Evolutionary conservation across 1,140 invertebrate species (phyloP), one percentile per base, ranked within the genome.

Genomic region (Bursaphelenchus mucronatus): DNA sequence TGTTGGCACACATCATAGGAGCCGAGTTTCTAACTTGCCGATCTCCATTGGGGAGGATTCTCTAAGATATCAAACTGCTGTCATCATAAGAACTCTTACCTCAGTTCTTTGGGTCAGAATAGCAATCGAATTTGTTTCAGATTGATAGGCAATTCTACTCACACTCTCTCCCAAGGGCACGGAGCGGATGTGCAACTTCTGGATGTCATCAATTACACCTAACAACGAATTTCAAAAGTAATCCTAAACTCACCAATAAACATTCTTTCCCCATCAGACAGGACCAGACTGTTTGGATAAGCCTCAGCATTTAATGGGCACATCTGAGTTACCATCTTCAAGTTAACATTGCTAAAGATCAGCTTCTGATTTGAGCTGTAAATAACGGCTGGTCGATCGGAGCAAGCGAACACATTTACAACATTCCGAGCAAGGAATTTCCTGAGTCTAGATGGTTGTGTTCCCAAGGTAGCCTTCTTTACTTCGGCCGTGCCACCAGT

Each of bases 331-430:
- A 98, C 94, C 84, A 97, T 91, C 81, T 93, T 92, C 10, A 98
- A 85, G 83, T 99, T 99, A 1, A 99, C 95, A 85, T 97, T 98
- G 21, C 94, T 97, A 84, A 98, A 98, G 0, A 98, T 93, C 4
- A 99, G 85, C 83, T 98, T 98, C 80, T 97, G 91, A 85, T 97
- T 98, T 8, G 92, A 95, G 8, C 92, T 96, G 84, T 97, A 98
- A 70, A 98, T 97, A 2, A 99, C 94, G 0, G 94, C 96, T 0
- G 95, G 95, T 54, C 94, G 86, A 83, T 99, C 94, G 0, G 92
- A 96, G 81, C 95, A 98, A 10, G 94, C 95, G 84, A 99, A 98
- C 4, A 99, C 92, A 84, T 97, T 97, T 13, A 90, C 93, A 0
- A 92, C 94, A 9, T 61, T 62, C 30, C 69, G 66, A 11, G 93